phyloP scores from a whole-genome alignment of 2,888 invertebrate species.

The Luperina nickerlii region DNA sequence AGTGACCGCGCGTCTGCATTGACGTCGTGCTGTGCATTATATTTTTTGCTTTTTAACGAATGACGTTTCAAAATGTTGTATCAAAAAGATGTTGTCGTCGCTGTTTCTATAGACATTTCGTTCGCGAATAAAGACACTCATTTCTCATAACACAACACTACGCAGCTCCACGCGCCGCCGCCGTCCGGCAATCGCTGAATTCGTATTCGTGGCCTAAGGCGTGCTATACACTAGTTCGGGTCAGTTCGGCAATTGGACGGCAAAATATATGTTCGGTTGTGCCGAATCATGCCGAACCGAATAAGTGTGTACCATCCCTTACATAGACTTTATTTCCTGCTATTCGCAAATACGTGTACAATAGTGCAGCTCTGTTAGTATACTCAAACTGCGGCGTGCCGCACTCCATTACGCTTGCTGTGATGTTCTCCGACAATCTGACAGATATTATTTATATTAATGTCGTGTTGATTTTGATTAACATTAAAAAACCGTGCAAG shows the following conservation, averaged over 20 bases:
- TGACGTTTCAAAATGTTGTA: too few relatives aligned
- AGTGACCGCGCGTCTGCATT: too few relatives aligned
- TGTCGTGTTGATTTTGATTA: not conserved
- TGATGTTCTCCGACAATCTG: not conserved
- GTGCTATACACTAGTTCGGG: not conserved
- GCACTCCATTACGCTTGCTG: not conserved
- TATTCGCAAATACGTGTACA: not conserved
- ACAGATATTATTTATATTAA: not conserved
- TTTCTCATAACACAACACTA: too few relatives aligned
- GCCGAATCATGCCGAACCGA: not conserved
- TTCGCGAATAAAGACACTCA: too few relatives aligned
- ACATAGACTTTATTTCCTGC: not conserved
- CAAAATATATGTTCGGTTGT: not conserved
- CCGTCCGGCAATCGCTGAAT: too few relatives aligned
- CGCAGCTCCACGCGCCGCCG: too few relatives aligned
- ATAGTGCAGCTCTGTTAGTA: conserved; percentile 4
- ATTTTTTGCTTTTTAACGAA: too few relatives aligned
- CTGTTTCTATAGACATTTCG: too few relatives aligned
- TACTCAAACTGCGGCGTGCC: not conserved
- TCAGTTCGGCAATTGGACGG: not conserved
- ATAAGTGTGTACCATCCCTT: not conserved
- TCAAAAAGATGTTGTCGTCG: too few relatives aligned
- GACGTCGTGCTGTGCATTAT: too few relatives aligned
- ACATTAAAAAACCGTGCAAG: not conserved
- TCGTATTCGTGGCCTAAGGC: not conserved